These are phyloP conservation scores for Ceratosolen fusciceps DNA, from an alignment of 1,140 invertebrate species.

Conservation along the genomic window DNA sequence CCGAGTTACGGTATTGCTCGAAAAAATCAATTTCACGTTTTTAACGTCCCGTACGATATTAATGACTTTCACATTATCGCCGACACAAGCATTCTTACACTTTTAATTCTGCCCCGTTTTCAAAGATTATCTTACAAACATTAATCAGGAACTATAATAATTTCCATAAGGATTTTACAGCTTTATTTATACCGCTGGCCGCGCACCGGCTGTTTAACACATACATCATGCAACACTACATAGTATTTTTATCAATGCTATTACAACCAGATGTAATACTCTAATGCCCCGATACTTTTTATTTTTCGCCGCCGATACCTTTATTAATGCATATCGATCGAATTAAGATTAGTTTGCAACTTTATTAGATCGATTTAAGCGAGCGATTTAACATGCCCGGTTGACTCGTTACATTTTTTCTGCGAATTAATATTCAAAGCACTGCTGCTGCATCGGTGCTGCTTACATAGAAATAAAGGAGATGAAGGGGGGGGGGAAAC, in stretches of 20 bases:
- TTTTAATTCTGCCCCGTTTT: background rate
- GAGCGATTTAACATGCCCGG: background rate
- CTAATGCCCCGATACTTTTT: background rate
- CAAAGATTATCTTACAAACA: background rate
- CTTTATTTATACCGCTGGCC: background rate
- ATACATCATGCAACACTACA: background rate
- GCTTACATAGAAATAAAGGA: too few species aligned
- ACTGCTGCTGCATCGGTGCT: too few species aligned
- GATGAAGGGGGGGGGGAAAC: too few species aligned
- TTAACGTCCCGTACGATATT: conserved; percentile 13
- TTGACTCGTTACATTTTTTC: background rate
- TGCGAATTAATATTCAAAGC: background rate
- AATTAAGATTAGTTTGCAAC: background rate
- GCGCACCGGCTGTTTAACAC: background rate
- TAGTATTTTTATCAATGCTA: background rate
- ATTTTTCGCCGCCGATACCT: background rate
- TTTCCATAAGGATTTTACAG: background rate
- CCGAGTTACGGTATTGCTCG: background rate
- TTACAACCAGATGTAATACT: background rate
- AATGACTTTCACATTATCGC: background rate
- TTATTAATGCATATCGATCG: background rate
- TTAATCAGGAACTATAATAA: background rate
- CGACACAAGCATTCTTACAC: background rate
- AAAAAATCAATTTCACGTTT: conserved; percentile 16
- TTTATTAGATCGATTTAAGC: background rate